Evolutionary conservation across 2,113 vertebrate species (phyloP), one percentile per base, ranked within the genome.

Genomic region (Mobula birostris): DNA sequence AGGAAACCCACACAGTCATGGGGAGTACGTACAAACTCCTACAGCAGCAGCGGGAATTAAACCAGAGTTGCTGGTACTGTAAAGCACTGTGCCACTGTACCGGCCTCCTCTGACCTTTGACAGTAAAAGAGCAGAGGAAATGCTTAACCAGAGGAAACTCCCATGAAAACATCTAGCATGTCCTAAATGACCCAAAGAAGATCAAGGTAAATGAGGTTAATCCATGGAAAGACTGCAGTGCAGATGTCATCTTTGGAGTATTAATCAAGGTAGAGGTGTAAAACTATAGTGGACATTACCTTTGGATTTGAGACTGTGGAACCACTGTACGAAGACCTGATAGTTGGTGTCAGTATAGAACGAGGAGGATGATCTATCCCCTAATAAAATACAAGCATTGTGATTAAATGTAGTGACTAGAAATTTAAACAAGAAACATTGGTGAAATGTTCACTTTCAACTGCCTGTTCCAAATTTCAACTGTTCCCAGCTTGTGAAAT

Each of bases 261-360:
- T 93, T 27, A 36, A 32, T 93, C 27, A 36, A 93, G 68, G 32
- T 36, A 48, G n/a, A 32, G 48, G 29, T 3, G 7, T 40, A 36
- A 92, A 48, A 63, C 32, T 68, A 21, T 5, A 48, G 36, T 29
- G 77, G 94, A 88, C 0, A 95, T 29, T 97, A 98, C 98, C 98
- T 99, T 99, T 66, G 98, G 97, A 56, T 97, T 96, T 72, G 98
- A 97, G 94, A 97, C 97, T 79, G 98, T 96, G 0, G 98, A 98
- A 56, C 97, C 98, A 95, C 98, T 96, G 56, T 98, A 99, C 0
- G 97, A 96, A 40, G 98, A 97, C 95, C 98, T 97, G 96, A 97
- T 97, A 94, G 98, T 98, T 24, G 99, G 98, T 2, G 98, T 99
- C 95, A 99, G 98, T 95, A 96, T 96, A 14, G 97, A 95, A 82